Conservation (phyloP, 2,113 vertebrate genomes). For the Marmota flaviventris region DNA sequence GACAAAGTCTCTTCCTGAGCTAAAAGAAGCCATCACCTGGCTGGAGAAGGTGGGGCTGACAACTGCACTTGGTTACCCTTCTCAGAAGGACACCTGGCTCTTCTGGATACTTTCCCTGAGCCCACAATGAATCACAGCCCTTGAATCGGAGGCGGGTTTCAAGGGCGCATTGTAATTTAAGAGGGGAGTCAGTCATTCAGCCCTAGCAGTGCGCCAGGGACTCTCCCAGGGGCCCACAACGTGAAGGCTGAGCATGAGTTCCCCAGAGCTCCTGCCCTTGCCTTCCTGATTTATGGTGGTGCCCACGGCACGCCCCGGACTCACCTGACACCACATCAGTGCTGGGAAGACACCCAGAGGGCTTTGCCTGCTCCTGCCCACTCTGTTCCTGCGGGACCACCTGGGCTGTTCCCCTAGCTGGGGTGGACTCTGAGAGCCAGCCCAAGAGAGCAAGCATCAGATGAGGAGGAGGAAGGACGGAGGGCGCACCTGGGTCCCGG, state of each 20-base stretch:
- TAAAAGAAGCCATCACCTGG: neutral
- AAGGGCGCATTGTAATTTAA: neutral
- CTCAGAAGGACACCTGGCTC: neutral
- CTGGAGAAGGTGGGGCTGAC: neutral
- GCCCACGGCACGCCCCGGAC: constrained; percentile 16
- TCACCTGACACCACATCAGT: neutral
- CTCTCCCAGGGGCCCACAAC: neutral
- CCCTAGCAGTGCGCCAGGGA: neutral
- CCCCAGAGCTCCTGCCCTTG: neutral
- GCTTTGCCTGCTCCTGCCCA: constrained; percentile 12
- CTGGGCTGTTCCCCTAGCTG: neutral
- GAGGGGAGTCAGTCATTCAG: neutral
- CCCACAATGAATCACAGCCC: neutral
- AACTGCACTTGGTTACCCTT: neutral
- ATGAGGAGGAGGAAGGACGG: neutral
- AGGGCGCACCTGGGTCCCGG: neutral
- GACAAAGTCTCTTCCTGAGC: neutral
- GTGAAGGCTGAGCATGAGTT: neutral
- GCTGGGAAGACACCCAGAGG: constrained; percentile 32
- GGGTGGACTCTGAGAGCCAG: constrained; percentile 8
- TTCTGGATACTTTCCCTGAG: neutral
- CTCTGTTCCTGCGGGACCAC: constrained; percentile 31
- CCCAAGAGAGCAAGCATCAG: neutral
- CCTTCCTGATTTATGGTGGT: constrained; percentile 70
- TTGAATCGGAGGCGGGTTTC: neutral